Evolutionary conservation across 2,113 vertebrate species (phyloP).

Genomic region (Apaloderma vittatum): DNA sequence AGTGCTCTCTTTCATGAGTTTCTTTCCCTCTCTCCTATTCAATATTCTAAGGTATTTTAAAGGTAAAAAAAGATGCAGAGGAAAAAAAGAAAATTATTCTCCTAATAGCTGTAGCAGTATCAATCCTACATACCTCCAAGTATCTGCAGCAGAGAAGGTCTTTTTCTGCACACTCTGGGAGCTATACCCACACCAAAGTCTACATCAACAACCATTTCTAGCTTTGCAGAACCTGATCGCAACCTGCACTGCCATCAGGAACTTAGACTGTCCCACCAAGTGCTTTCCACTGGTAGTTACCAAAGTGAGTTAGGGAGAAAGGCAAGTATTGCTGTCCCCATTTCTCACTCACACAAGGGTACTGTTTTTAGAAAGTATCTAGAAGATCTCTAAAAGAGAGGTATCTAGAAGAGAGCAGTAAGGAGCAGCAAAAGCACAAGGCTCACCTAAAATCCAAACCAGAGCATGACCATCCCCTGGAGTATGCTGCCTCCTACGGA

Average conservation of each 20-base stretch:
- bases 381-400: neutral
- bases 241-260: neutral
- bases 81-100: neutral
- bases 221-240: neutral
- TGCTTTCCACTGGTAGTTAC: neutral
- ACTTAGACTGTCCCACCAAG: neutral
- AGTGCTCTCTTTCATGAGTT: neutral
- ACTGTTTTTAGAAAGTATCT: neutral
- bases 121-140: neutral
- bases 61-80: neutral
- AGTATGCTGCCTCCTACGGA: neutral
- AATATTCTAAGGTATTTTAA: neutral
- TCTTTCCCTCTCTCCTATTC: neutral
- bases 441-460: neutral
- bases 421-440: neutral
- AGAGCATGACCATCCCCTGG: neutral
- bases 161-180: neutral
- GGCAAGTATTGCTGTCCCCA: neutral
- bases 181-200: neutral
- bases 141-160: rapidly evolving
- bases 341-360: neutral
- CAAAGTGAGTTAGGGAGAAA: neutral
- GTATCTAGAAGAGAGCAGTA: neutral
- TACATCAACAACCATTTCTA: neutral
- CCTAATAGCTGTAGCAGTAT: neutral